Percentiles rank a stretch among this genome's conserved stretches.
Conservation (phyloP, 2,888 invertebrate genomes). For the Heliconius ismenius region DNA sequence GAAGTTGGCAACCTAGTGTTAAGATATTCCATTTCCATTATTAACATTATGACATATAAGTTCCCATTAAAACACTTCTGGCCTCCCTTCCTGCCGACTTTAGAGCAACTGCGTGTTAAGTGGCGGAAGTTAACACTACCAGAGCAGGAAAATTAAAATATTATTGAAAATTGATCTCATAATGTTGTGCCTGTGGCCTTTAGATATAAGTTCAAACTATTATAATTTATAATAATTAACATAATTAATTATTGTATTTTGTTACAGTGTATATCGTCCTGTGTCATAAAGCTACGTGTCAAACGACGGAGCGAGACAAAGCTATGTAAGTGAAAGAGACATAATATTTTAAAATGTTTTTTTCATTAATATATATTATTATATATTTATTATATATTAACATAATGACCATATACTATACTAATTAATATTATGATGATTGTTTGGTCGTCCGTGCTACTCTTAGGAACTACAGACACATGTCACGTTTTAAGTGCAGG, state of each 20-base stretch:
- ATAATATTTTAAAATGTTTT: neutral
- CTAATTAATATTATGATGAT: neutral
- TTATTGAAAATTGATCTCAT: neutral
- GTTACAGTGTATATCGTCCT: slow-evolving; percentile 95
- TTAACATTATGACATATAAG: too few relatives aligned
- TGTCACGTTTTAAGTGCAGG: too few relatives aligned
- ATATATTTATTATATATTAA: neutral
- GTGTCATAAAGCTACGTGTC: slow-evolving; percentile 96
- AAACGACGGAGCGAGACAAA: slow-evolving; percentile 93
- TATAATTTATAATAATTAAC: neutral
- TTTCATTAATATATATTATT: neutral
- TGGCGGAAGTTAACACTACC: too few relatives aligned
- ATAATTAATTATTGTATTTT: slow-evolving; percentile 30
- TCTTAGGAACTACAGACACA: too few relatives aligned
- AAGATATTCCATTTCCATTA: too few relatives aligned
- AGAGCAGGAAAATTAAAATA: too few relatives aligned
- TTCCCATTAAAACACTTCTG: too few relatives aligned
- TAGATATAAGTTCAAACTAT: too few relatives aligned
- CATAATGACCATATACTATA: neutral
- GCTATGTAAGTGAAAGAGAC: slow-evolving; percentile 86
- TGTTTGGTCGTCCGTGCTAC: too few relatives aligned
- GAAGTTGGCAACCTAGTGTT: too few relatives aligned
- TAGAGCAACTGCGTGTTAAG: too few relatives aligned
- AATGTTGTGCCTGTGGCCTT: neutral
- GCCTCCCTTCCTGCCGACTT: too few relatives aligned